phyloP scores from a whole-genome alignment of 2,888 invertebrate species.

The Lasioglossum morio region DNA sequence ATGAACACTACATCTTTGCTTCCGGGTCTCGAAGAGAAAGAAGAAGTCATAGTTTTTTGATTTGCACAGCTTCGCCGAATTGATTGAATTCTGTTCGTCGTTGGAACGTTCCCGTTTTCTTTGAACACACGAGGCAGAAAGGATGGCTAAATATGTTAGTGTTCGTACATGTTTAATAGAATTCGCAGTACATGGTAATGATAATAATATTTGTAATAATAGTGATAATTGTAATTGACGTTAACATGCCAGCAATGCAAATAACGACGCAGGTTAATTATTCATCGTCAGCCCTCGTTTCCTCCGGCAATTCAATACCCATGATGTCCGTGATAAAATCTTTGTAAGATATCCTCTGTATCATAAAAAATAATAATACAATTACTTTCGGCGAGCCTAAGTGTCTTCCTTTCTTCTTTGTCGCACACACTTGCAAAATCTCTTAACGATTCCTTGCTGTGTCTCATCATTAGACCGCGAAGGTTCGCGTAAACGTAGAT shows the following conservation, averaged over 20 bases:
- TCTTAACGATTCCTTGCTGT: background rate
- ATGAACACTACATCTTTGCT: background rate
- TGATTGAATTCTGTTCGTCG: background rate
- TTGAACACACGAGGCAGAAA: slow-evolving; percentile 28
- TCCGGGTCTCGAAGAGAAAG: background rate
- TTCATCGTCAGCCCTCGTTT: slow-evolving; percentile 66
- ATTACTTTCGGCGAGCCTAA: slow-evolving; percentile 74
- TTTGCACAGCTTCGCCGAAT: background rate
- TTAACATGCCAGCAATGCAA: slow-evolving; percentile 61
- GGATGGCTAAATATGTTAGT: slow-evolving; percentile 46
- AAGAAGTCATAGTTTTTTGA: background rate
- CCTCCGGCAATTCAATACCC: slow-evolving; percentile 74
- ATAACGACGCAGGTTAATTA: slow-evolving; percentile 56
- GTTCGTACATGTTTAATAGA: slow-evolving; percentile 60
- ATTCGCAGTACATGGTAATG: slow-evolving; percentile 54
- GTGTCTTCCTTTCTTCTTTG: slow-evolving; percentile 39
- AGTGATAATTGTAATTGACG: slow-evolving; percentile 52
- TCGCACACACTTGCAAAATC: background rate
- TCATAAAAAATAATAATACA: slow-evolving; percentile 79
- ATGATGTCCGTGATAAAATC: slow-evolving; percentile 77
- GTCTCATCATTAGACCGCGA: background rate
- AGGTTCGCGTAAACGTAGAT: background rate
- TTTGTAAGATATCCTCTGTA: slow-evolving; percentile 82
- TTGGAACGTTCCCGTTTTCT: background rate
- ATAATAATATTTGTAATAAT: slow-evolving; percentile 54